Base-by-base conservation (phyloP, 2,888 invertebrate species). In the Dryococelus australis region DNA sequence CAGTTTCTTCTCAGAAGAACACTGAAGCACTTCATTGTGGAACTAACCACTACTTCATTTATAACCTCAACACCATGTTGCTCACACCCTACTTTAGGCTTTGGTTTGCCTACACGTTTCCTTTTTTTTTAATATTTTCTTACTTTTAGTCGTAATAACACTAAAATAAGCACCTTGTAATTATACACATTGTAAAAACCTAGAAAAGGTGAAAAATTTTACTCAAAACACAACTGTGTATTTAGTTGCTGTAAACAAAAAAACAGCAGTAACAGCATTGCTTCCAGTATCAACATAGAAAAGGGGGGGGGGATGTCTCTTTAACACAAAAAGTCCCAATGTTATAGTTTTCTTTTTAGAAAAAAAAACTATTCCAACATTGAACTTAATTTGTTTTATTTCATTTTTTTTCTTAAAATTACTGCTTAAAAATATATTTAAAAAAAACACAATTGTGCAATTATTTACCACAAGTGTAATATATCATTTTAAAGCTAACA, bases 21-120 rank as follows among this genome's bases (percentile, higher is more conserved):
- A 26, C 20, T 26, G 81, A 81, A 81, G 81, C 4, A 81, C 26
- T 81, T 81, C 35, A 81, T 81, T 28, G 81, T 81, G 16, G 16
- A 35, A n/a, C 35, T 81, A 81, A 81, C 81, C 81, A n/a, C 81
- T 28, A 26, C 5, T n/a, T 81, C 81, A n/a, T 81, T 81, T 81
- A 81, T 81, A 81, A 81, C 26, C 81, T 81, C 81, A 81, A 81
- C 24, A 26, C 81, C 26, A 81, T 81, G 26, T 81, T 16, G 81
- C 81, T 81, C 81, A 81, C 13, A n/a, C 81, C 16, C 20, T n/a
- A 26, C 26, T 81, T 5, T 16, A 81, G 26, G 81, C 81, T 81
- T 81, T 81, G 81, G 81, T 81, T 81, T 81, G 20, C 81, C 81
- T 81, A n/a, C 81, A 81, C n/a, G n/a, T 81, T 81, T 16, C 4